A percentile compares a stretch with the other conserved stretches of the same genome.
phyloP scores from a whole-genome alignment of 1,140 invertebrate species.

The Lethocerus indicus region DNA sequence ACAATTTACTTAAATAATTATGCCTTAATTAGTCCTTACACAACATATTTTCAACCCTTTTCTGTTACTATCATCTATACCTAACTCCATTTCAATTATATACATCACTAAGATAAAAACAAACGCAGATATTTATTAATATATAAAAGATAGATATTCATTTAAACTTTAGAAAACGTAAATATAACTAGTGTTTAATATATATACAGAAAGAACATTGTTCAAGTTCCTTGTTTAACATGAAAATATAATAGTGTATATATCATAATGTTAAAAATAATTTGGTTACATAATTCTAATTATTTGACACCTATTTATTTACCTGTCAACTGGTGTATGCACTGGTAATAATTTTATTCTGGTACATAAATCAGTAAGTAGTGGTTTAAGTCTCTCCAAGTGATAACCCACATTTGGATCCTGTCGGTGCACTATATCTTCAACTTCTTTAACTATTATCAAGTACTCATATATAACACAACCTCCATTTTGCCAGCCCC shows the following conservation, averaged over 20 bases:
- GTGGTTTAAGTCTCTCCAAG: slow-evolving; percentile 40
- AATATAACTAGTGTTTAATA: background rate
- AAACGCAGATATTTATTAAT: background rate
- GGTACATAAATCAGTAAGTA: slow-evolving; percentile 38
- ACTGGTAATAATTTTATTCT: slow-evolving; percentile 42
- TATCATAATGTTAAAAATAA: background rate
- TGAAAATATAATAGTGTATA: background rate
- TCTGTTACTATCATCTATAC: background rate
- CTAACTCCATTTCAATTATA: background rate
- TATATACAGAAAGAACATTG: no score
- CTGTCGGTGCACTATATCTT: slow-evolving; percentile 26
- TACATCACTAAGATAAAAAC: background rate
- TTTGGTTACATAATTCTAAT: background rate
- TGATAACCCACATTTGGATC: slow-evolving; percentile 31
- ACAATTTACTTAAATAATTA: background rate
- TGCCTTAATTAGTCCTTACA: background rate
- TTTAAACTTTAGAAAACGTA: background rate
- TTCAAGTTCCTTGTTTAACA: no score
- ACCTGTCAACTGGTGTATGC: slow-evolving; percentile 41
- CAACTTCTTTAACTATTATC: slow-evolving; percentile 33
- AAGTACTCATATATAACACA: slow-evolving; percentile 51
- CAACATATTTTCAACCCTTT: background rate
- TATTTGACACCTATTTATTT: slow-evolving; percentile 6
- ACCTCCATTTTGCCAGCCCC: slow-evolving; percentile 41
- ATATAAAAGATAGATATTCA: background rate